phyloP scores from a whole-genome alignment of 2,797 vertebrate genomes.

The Microctenopoma stevenorrisi region DNA sequence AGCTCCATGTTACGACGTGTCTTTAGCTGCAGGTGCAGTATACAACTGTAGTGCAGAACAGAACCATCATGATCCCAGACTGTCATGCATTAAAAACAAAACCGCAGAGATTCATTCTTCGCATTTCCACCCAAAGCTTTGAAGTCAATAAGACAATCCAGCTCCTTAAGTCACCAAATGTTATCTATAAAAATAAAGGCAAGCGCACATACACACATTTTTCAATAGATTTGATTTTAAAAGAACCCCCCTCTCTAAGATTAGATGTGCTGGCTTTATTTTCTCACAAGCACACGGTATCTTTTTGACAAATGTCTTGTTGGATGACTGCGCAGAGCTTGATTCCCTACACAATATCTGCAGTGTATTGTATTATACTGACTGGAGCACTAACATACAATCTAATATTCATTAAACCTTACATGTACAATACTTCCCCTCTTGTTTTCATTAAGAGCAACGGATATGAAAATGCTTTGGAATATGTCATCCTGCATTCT shows the following conservation, averaged over 20 bases:
- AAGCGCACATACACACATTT: slow-evolving; percentile 18
- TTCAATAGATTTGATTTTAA: slow-evolving; percentile 35
- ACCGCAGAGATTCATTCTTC: slow-evolving; percentile 52
- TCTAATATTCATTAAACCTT: slow-evolving; percentile 49
- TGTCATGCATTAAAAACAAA: slow-evolving; percentile 52
- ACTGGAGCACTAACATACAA: slow-evolving; percentile 34
- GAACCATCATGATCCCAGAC: slow-evolving; percentile 57
- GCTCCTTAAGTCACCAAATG: slow-evolving; percentile 41
- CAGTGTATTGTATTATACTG: slow-evolving; percentile 7
- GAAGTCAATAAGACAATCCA: slow-evolving; percentile 56
- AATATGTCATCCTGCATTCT: slow-evolving; percentile 60
- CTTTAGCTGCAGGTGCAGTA: slow-evolving; percentile 43
- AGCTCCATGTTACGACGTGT: slow-evolving; percentile 32
- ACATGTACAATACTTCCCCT: slow-evolving; percentile 33
- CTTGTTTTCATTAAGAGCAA: slow-evolving; percentile 57
- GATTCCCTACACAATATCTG: slow-evolving; percentile 36
- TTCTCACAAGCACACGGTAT: slow-evolving; percentile 45
- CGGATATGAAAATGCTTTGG: slow-evolving; percentile 51
- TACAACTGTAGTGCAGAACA: slow-evolving; percentile 26
- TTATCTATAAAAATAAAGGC: slow-evolving; percentile 34
- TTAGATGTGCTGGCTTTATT: slow-evolving; percentile 62
- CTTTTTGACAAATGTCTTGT: slow-evolving; percentile 57
- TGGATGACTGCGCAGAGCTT: slow-evolving; percentile 42
- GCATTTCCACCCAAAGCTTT: slow-evolving; percentile 53
- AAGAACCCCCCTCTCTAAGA: slow-evolving; percentile 37